Percentiles rank a stretch among this genome's conserved stretches.
Evolutionary conservation across 2,797 vertebrate genomes (phyloP).

Genomic region (Diglossa cyanea): DNA sequence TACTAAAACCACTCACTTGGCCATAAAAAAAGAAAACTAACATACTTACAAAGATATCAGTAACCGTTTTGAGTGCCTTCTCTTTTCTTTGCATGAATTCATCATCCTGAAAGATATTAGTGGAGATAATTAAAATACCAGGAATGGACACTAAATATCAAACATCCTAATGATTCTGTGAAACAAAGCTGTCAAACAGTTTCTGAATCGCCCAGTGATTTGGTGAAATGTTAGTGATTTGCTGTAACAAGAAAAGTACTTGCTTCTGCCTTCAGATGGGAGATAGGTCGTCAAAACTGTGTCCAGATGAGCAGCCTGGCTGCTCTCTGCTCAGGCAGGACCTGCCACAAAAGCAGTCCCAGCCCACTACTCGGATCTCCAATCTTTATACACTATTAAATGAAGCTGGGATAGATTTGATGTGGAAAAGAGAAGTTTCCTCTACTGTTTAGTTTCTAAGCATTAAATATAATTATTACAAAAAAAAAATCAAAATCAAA

Average conservation of each 20-base stretch:
- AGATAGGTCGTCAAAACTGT: neutral
- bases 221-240: neutral
- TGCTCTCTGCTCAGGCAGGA: neutral
- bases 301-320: neutral
- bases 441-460: neutral
- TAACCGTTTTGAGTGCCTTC: slow-evolving; percentile 81
- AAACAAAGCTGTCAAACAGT: neutral
- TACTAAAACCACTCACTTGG: neutral
- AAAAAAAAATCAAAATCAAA: neutral
- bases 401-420: neutral
- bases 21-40: neutral
- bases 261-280: neutral
- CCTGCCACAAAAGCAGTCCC: neutral
- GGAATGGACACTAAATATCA: neutral
- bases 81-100: slow-evolving; percentile 88
- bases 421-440: neutral
- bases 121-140: neutral
- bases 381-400: neutral
- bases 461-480: neutral
- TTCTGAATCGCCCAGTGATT: neutral
- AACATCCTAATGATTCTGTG: neutral
- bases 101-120: slow-evolving; percentile 82
- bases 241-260: neutral
- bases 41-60: slow-evolving; percentile 86
- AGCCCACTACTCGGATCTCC: neutral